Evolutionary conservation across 1,140 invertebrate genomes (phyloP).

Genomic region (Macrobrachium rosenbergii): DNA sequence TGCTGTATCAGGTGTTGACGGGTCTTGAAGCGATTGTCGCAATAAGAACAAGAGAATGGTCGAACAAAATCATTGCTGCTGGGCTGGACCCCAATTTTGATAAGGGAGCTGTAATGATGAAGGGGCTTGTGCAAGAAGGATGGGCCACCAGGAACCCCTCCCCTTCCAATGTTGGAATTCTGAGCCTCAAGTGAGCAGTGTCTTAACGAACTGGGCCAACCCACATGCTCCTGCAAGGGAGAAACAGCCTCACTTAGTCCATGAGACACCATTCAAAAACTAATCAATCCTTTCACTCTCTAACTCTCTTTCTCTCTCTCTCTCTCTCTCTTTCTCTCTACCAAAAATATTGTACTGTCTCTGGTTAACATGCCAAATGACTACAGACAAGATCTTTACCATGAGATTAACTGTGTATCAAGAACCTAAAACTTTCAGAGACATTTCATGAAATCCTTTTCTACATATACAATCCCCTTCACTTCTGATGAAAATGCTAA

Average conservation of each 20-base stretch:
- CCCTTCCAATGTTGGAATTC: constrained; percentile 29
- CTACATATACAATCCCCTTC: too few relatives aligned
- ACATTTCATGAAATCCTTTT: too few relatives aligned
- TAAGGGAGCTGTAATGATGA: constrained; percentile 26
- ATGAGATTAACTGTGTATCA: too few relatives aligned
- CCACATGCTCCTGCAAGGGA: constrained; percentile 56
- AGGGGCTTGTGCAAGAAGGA: constrained; percentile 42
- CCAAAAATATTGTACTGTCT: too few relatives aligned
- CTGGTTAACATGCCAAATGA: too few relatives aligned
- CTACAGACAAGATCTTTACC: too few relatives aligned
- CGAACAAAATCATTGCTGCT: constrained; percentile 35
- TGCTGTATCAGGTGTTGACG: constrained; percentile 70
- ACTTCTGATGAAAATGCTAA: too few relatives aligned
- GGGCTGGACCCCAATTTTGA: constrained; percentile 10
- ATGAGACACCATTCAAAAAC: neutral
- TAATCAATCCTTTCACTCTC: too few relatives aligned
- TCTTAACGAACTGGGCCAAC: constrained; percentile 48
- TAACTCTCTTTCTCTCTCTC: neutral
- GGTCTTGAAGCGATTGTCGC: constrained; percentile 71
- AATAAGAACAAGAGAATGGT: constrained; percentile 69
- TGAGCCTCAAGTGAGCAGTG: constrained; percentile 46
- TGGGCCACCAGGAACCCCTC: constrained; percentile 9
- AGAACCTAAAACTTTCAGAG: too few relatives aligned
- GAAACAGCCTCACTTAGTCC: constrained; percentile 52
- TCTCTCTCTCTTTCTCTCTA: too few relatives aligned